Conservation (phyloP, 2,797 vertebrate genomes). For the Siniperca undulata region DNA sequence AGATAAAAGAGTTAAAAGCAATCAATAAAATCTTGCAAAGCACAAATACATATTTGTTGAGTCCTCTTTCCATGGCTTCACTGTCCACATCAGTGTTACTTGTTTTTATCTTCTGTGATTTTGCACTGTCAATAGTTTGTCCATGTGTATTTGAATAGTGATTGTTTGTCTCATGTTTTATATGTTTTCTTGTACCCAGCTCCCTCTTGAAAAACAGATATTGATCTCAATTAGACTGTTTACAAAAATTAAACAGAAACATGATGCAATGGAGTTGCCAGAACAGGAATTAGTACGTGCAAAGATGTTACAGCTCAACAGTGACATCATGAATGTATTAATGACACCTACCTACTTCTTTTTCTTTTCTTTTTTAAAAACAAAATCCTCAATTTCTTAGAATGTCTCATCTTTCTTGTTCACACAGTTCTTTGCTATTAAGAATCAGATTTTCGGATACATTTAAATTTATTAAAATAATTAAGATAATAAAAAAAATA, state of each 20-base stretch:
- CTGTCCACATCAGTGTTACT: neutral
- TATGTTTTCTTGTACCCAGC: neutral
- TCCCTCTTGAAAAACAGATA: neutral
- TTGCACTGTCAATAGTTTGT: neutral
- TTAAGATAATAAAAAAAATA: too few species aligned
- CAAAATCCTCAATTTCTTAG: too few species aligned
- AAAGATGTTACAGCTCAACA: too few species aligned
- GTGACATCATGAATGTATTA: too few species aligned
- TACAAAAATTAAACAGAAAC: neutral
- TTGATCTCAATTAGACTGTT: conserved; percentile 5
- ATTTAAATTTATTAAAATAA: neutral
- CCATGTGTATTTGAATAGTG: neutral
- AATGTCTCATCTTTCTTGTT: too few species aligned
- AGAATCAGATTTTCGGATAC: neutral
- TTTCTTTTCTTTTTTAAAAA: too few species aligned
- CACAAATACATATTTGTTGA: conserved; percentile 8
- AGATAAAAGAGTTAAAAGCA: conserved; percentile 35
- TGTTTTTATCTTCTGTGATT: neutral
- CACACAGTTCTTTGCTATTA: too few species aligned
- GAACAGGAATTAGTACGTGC: neutral
- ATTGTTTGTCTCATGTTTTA: neutral
- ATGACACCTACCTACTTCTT: too few species aligned
- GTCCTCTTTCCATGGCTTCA: conserved; percentile 8
- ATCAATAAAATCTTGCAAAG: conserved; percentile 69
- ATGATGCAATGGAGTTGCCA: neutral